Base-by-base conservation (phyloP, 2,113 vertebrate species). In the Zeus faber region DNA sequence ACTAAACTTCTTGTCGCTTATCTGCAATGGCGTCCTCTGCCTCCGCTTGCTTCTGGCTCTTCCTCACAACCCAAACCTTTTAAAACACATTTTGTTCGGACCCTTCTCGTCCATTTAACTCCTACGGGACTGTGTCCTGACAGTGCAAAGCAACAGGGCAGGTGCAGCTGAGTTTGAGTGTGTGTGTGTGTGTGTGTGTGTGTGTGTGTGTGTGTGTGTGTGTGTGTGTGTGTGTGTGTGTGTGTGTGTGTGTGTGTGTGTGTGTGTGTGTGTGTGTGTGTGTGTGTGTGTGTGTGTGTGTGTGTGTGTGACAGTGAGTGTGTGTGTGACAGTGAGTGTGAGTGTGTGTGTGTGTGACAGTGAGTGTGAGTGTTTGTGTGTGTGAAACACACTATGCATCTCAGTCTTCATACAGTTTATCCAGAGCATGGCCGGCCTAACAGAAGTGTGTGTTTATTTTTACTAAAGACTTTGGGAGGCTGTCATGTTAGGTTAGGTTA, bases 401-500 rank as follows among this genome's bases (percentile, higher is more conserved):
- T 33, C 64, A 40, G 62, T 57, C 47, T 77, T 80, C 67, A 29
- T 46, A 58, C 67, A 74, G 77, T 66, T 58, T 45, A 73, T 69
- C 69, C 76, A 59, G 56, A 78, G 79, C 69, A 72, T 80, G 65
- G 57, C 73, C 49, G 55, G 41, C 10, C 18, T 44, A 18, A n/a
- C 6, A 21, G 18, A 21, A 21, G 41, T 21, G 41, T 44, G 41
- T 44, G 20, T 22, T 9, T 40, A 70, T 65, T 60, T 37, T 65
- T 55, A 41, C 43, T 25, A 64, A 71, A 80, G 55, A 72, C 63
- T 55, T 50, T 37, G 49, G 62, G 65, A 51, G 65, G 40, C 53
- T 78, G 80, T 83, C 74, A 59, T 78, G 80, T 83, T 73, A 59
- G 29, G 54, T 72, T 48, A 64, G 72, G 72, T 82, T 73, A 76